A percentile compares a stretch with the other conserved stretches of the same genome.
phyloP scores from a whole-genome alignment of 2,113 vertebrate genomes.

The Perca fluviatilis region DNA sequence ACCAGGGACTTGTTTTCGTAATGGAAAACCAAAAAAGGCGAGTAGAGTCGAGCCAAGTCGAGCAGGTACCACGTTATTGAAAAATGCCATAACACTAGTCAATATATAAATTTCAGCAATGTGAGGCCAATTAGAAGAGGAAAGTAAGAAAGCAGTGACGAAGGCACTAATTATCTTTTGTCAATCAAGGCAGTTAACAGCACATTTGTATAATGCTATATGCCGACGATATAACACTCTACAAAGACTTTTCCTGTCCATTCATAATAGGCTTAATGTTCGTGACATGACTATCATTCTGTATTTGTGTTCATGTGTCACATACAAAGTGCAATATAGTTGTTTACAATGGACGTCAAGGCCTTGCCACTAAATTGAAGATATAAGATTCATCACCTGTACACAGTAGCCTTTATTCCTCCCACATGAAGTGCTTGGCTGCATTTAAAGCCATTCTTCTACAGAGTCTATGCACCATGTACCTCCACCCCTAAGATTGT shows the following conservation, averaged over 20 bases:
- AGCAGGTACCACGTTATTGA: too few species aligned
- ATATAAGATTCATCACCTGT: not conserved
- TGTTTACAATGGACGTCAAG: slow-evolving; percentile 13
- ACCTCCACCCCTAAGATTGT: not conserved
- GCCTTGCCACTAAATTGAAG: not conserved
- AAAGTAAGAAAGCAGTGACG: not conserved
- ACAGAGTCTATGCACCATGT: not conserved
- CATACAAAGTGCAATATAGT: not conserved
- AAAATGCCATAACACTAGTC: too few species aligned
- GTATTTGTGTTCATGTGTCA: not conserved
- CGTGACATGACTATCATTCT: not conserved
- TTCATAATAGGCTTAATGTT: not conserved
- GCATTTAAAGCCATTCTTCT: not conserved
- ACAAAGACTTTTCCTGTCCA: not conserved
- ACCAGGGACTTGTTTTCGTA: too few species aligned
- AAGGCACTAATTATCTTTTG: slow-evolving; percentile 6
- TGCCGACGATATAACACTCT: slow-evolving; percentile 4
- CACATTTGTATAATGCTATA: not conserved
- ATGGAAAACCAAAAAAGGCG: too few species aligned
- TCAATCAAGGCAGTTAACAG: too few species aligned
- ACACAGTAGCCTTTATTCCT: not conserved
- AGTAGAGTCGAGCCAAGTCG: too few species aligned
- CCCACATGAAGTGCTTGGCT: not conserved
- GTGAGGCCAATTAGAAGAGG: slow-evolving; percentile 7
- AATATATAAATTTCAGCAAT: not conserved